phyloP scores from a whole-genome alignment of 2,113 vertebrate genomes.

The Tenebrosternarchus preto region DNA sequence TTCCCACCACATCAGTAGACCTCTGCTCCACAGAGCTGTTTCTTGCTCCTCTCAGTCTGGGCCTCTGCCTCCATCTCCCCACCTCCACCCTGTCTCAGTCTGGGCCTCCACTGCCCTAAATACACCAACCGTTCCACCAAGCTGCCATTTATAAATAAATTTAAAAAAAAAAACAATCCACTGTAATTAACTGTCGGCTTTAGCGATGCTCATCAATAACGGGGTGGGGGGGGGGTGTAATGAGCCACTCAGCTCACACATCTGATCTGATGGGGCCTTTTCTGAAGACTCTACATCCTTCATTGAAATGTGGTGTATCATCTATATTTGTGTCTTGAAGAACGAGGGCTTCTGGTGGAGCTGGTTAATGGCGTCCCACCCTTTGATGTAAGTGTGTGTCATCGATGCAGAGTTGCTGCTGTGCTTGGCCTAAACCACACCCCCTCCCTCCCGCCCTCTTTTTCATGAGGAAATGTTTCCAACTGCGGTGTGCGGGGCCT shows the following conservation, averaged over 20 bases:
- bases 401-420: neutral
- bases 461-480: constrained; percentile 61
- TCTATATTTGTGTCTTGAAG: neutral
- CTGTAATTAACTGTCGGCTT: constrained; percentile 79
- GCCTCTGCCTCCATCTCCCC: constrained; percentile 28
- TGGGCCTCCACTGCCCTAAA: constrained; percentile 73
- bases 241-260: constrained; percentile 45
- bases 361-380: neutral
- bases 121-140: constrained; percentile 73
- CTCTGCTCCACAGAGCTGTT: constrained; percentile 35
- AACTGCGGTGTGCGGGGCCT: constrained; percentile 59
- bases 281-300: constrained; percentile 14
- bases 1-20: constrained; percentile 72
- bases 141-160: constrained; percentile 81
- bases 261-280: constrained; percentile 44
- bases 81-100: constrained; percentile 49
- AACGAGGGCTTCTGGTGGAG: neutral
- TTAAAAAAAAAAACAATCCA: constrained; percentile 74
- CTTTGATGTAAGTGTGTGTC: constrained; percentile 9
- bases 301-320: constrained; percentile 7
- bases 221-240: constrained; percentile 59
- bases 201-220: constrained; percentile 79
- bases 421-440: neutral
- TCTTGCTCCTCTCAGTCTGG: constrained; percentile 12
- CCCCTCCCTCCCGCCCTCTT: neutral